Evolutionary conservation across 2,797 vertebrate species (phyloP), one percentile per base, ranked within the genome.

Genomic region (Tinamus major): DNA sequence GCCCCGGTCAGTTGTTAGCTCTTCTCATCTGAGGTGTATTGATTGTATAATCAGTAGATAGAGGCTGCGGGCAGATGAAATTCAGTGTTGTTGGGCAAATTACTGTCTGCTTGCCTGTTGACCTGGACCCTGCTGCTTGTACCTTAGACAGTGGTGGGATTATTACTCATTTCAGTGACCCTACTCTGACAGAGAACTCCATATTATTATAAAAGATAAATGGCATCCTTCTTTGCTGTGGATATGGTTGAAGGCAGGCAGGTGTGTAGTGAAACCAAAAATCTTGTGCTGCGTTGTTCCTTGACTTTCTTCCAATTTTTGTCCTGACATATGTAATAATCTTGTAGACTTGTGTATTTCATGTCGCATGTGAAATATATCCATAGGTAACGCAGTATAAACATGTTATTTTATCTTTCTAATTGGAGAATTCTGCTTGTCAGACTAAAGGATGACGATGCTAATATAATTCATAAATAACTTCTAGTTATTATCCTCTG

Each of bases 21-120:
- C 98, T 98, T 98, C 99, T 99, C 99, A 99, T 99, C 99, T 98
- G 98, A 98, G 98, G 98, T 97, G 98, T 99, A 99, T 99, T 98
- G 99, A 99, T 98, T 98, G 98, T 98, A 99, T 99, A 99, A 99
- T 99, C 99, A 99, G 99, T 98, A 98, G 98, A 98, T 98, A 97
- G 98, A 98, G 98, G 98, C 98, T 98, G 98, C 97, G 98, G 98
- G 98, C 98, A 98, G 98, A 99, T 99, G 98, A 99, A 99, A 99
- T 99, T 98, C 99, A 98, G 98, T 98, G 98, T 98, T 98, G 98
- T 98, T 98, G 98, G 98, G 98, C 98, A 99, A 99, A 99, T 99
- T 99, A 99, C 99, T 98, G 98, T 98, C 98, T 99, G 98, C 98
- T 98, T 98, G 98, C 98, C 98, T 99, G 98, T 98, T 99, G 99